Conservation (phyloP, 2,797 vertebrate species). For the Anguilla pacifica region DNA sequence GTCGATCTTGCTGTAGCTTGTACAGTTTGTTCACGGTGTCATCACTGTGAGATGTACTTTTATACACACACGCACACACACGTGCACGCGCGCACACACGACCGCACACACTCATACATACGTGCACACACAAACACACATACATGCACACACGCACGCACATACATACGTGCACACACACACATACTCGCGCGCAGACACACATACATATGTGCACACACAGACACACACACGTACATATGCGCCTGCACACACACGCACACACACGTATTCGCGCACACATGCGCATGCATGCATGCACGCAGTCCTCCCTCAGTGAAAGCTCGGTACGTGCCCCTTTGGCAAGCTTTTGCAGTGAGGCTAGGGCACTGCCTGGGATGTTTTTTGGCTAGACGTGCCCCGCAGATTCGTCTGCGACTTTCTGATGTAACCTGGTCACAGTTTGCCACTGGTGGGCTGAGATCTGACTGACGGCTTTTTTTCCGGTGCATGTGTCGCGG, state of each 20-base stretch:
- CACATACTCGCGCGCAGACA: not conserved
- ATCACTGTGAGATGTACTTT: not conserved
- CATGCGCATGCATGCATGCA: not conserved
- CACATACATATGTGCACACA: not conserved
- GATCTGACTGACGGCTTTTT: not conserved
- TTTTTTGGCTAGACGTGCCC: slow-evolving; percentile 2
- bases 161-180: slow-evolving; percentile 15
- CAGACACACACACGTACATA: not conserved
- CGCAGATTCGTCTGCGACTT: not conserved
- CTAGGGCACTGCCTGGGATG: not conserved
- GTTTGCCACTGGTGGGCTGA: not conserved
- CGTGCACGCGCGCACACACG: too few species aligned
- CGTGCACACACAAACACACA: slow-evolving; percentile 17
- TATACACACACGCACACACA: not conserved
- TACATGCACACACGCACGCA: slow-evolving; percentile 19
- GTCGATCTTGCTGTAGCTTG: slow-evolving; percentile 52
- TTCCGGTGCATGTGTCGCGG: too few species aligned
- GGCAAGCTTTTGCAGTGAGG: not conserved
- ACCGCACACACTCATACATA: not conserved
- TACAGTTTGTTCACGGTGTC: not conserved
- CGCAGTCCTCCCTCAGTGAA: not conserved
- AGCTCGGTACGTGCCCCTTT: not conserved
- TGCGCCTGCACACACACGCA: not conserved
- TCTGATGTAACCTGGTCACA: not conserved
- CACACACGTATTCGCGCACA: not conserved